These are phyloP conservation scores for Gymnothorax reevesii DNA, from an alignment of 2,797 vertebrate species.

Conservation along the genomic window DNA sequence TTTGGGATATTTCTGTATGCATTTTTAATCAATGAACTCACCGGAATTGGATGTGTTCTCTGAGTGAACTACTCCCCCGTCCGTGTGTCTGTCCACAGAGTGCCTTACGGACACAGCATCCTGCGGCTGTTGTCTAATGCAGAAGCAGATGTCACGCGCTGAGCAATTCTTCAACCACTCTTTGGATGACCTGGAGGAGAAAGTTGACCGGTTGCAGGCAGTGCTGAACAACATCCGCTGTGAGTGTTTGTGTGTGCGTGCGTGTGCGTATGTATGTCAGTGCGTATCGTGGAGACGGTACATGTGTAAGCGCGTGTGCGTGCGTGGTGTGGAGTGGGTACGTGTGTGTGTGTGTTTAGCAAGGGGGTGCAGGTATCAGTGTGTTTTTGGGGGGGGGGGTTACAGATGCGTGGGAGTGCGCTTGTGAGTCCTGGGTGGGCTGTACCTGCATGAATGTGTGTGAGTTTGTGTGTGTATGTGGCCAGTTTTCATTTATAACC, in stretches of 20 bases:
- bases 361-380: neutral
- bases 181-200: slow-evolving; percentile 21
- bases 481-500: too few relatives aligned
- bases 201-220: slow-evolving; percentile 44
- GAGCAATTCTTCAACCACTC: slow-evolving; percentile 57
- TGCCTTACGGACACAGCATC: slow-evolving; percentile 55
- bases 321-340: neutral
- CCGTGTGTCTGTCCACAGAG: slow-evolving; percentile 49
- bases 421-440: neutral
- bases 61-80: neutral
- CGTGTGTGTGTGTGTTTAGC: neutral
- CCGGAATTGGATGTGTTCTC: neutral
- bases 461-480: neutral
- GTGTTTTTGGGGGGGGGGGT: neutral
- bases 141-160: slow-evolving; percentile 54
- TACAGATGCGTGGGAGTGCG: neutral
- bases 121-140: slow-evolving; percentile 75
- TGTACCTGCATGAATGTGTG: neutral
- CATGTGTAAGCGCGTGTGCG: neutral
- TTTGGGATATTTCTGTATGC: too few relatives aligned
- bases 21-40: too few relatives aligned
- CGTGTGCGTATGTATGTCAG: neutral
- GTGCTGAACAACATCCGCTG: slow-evolving; percentile 56
- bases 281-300: neutral
- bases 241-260: slow-evolving; percentile 44